A percentile compares a stretch with the other conserved stretches of the same genome.
Conservation (phyloP, 2,113 vertebrate genomes). For the Sylvia atricapilla region DNA sequence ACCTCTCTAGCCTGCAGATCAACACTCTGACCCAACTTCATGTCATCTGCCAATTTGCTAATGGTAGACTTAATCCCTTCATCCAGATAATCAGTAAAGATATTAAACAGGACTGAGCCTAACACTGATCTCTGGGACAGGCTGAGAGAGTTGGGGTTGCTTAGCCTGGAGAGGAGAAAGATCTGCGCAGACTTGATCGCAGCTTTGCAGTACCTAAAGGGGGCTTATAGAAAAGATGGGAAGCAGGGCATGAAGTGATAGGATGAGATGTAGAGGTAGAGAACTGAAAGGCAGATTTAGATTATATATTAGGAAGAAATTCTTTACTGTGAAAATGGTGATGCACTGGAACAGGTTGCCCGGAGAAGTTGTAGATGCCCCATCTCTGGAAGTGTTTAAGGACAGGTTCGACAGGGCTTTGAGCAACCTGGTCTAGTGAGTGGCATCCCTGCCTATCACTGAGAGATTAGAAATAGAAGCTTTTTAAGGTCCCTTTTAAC, state of each 20-base stretch:
- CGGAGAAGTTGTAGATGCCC: not conserved
- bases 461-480: not conserved
- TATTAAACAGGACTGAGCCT: not conserved
- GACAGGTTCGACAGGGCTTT: not conserved
- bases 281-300: not conserved
- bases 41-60: not conserved
- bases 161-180: not conserved
- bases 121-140: not conserved
- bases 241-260: not conserved
- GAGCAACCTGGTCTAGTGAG: not conserved
- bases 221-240: not conserved
- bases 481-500: not conserved
- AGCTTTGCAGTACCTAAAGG: not conserved
- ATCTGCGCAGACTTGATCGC: not conserved
- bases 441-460: not conserved
- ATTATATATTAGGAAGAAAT: not conserved
- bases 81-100: not conserved
- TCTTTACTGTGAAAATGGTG: not conserved
- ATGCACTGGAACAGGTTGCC: not conserved
- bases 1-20: not conserved
- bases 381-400: not conserved
- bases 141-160: not conserved
- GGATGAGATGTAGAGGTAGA: rapidly evolving
- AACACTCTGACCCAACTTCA: not conserved
- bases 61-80: not conserved